phyloP scores from a whole-genome alignment of 2,113 vertebrate genomes.

The Heterotilapia buettikoferi region DNA sequence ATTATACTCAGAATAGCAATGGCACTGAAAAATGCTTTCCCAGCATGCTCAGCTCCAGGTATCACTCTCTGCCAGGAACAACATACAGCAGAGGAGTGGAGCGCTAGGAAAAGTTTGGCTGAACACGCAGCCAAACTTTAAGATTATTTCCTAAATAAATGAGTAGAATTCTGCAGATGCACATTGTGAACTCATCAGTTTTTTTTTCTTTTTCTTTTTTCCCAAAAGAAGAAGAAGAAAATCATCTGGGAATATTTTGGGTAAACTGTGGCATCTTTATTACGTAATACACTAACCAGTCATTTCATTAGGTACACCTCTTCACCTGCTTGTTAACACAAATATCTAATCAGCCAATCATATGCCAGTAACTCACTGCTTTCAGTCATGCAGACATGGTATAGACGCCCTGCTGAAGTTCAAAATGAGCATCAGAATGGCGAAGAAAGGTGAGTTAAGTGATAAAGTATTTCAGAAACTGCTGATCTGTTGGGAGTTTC shows the following conservation, averaged over 20 bases:
- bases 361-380: not conserved
- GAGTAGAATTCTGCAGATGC: not conserved
- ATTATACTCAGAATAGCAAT: slow-evolving; percentile 75
- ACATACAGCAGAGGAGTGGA: slow-evolving; percentile 30
- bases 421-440: not conserved
- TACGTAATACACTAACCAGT: not conserved
- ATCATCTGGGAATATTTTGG: not conserved
- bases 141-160: not conserved
- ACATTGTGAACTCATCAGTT: not conserved
- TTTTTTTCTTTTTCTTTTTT: not conserved
- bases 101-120: slow-evolving; percentile 4
- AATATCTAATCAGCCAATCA: not conserved
- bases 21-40: slow-evolving; percentile 59
- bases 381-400: not conserved
- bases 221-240: not conserved
- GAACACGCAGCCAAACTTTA: not conserved
- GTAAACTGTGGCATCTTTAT: not conserved
- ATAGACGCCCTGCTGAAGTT: not conserved
- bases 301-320: not conserved
- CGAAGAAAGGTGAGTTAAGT: not conserved
- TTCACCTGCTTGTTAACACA: not conserved
- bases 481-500: not conserved
- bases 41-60: slow-evolving; percentile 67
- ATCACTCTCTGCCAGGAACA: slow-evolving; percentile 60
- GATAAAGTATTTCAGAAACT: not conserved